A percentile compares a stretch with the other conserved stretches of the same genome.
These are phyloP conservation scores for Cerastis leucographa DNA, from an alignment of 2,888 invertebrate species.

Conservation along the genomic window DNA sequence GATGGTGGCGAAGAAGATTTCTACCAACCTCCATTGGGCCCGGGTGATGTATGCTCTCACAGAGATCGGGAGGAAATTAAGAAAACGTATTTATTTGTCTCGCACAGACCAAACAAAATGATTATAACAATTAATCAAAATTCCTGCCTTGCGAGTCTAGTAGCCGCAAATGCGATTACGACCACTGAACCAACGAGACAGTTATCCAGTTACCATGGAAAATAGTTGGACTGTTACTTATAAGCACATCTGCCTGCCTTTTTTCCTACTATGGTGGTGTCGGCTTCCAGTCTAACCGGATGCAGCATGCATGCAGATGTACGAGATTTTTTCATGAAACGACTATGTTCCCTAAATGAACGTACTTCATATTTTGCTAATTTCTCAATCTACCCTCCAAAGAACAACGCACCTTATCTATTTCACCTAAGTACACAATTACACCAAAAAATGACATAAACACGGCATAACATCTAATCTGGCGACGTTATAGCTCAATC, in stretches of 20 bases:
- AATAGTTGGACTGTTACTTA: too few relatives aligned
- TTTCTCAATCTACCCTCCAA: neutral
- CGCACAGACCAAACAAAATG: too few relatives aligned
- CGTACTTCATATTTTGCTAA: neutral
- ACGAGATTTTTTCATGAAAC: neutral
- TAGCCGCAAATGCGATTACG: too few relatives aligned
- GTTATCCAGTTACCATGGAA: too few relatives aligned
- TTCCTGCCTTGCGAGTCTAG: too few relatives aligned
- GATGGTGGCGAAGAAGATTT: neutral
- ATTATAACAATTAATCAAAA: too few relatives aligned
- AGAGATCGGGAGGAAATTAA: too few relatives aligned
- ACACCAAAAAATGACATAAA: conserved; percentile 38
- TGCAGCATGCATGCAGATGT: neutral
- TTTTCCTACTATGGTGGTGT: neutral
- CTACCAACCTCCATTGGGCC: neutral
- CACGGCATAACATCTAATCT: conserved; percentile 48
- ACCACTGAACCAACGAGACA: too few relatives aligned
- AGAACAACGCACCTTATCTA: neutral
- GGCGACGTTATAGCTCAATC: conserved; percentile 54
- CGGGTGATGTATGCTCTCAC: too few relatives aligned
- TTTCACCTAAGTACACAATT: conserved; percentile 6
- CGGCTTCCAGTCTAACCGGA: neutral
- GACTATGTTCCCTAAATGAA: neutral
- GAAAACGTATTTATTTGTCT: too few relatives aligned
- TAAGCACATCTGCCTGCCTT: too few relatives aligned